Evolutionary conservation across 2,113 vertebrate species (phyloP).

Genomic region (Eurystomus gularis): DNA sequence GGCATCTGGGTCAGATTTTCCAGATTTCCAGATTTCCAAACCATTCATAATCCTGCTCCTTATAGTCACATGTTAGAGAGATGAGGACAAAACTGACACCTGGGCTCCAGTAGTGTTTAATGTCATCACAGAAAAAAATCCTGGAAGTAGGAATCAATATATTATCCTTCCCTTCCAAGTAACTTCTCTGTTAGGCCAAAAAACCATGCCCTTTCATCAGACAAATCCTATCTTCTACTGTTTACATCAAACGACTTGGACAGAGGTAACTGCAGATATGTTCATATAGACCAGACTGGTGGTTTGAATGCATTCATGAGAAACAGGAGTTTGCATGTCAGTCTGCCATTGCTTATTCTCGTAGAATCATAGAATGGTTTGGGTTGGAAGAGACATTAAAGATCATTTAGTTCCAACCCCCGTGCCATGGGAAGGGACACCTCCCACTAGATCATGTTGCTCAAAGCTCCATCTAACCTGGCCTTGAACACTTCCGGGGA

Average conservation of each 20-base stretch:
- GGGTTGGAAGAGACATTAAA: no score
- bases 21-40: not conserved
- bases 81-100: not conserved
- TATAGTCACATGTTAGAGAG: fast-evolving
- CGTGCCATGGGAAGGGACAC: no score
- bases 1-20: not conserved
- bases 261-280: not conserved
- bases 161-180: not conserved
- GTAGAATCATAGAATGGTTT: no score
- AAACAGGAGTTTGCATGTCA: not conserved
- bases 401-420: no score
- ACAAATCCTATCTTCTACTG: not conserved
- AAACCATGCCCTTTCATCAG: not conserved
- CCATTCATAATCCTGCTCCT: not conserved
- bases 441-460: no score
- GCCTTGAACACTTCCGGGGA: no score
- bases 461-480: no score
- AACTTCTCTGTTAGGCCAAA: not conserved
- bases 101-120: not conserved
- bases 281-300: not conserved
- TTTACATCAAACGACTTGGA: not conserved
- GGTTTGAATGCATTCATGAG: not conserved
- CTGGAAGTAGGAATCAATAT: not conserved
- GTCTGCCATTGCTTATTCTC: not conserved
- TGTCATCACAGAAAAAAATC: not conserved